A percentile compares a stretch with the other conserved stretches of the same genome.
phyloP scores from a whole-genome alignment of 1,140 invertebrate species.

The Drosophila watanabei region DNA sequence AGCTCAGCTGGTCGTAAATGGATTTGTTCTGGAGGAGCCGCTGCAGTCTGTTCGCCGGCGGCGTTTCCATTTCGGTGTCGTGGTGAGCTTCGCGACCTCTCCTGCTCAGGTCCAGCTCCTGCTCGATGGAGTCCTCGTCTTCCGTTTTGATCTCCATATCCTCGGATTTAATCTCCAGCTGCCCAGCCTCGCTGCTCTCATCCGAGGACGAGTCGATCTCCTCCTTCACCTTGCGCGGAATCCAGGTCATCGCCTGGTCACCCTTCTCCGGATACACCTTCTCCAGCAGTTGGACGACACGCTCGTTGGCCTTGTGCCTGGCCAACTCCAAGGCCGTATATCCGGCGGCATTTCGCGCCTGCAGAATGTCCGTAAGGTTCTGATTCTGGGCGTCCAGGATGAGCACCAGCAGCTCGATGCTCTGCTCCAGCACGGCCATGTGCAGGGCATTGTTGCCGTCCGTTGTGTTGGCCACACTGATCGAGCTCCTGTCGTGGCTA shows the following conservation, averaged over 20 bases:
- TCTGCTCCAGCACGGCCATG: constrained; percentile 86
- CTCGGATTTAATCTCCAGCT: constrained; percentile 51
- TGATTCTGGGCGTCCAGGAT: constrained; percentile 85
- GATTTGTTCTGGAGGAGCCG: constrained; percentile 34
- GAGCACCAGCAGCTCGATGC: constrained; percentile 86
- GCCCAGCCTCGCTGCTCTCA: constrained; percentile 63
- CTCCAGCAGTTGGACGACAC: constrained; percentile 52
- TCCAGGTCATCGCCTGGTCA: constrained; percentile 66
- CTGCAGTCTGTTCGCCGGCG: constrained; percentile 26
- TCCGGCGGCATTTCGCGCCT: constrained; percentile 63
- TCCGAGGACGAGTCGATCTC: constrained; percentile 67
- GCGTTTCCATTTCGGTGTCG: neutral
- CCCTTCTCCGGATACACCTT: constrained; percentile 60
- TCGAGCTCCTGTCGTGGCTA: constrained; percentile 85
- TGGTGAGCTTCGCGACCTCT: neutral
- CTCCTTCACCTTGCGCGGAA: constrained; percentile 67
- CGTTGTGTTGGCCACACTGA: constrained; percentile 86
- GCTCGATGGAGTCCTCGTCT: constrained; percentile 24
- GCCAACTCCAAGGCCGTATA: constrained; percentile 74
- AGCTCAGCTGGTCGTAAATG: constrained; percentile 34
- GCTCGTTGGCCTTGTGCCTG: constrained; percentile 36
- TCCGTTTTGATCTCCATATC: constrained; percentile 35
- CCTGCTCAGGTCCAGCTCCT: constrained; percentile 29
- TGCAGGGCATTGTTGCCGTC: constrained; percentile 88
- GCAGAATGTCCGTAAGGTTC: constrained; percentile 54